phyloP scores from a whole-genome alignment of 2,888 invertebrate species.

The Calameuta pallipes region DNA sequence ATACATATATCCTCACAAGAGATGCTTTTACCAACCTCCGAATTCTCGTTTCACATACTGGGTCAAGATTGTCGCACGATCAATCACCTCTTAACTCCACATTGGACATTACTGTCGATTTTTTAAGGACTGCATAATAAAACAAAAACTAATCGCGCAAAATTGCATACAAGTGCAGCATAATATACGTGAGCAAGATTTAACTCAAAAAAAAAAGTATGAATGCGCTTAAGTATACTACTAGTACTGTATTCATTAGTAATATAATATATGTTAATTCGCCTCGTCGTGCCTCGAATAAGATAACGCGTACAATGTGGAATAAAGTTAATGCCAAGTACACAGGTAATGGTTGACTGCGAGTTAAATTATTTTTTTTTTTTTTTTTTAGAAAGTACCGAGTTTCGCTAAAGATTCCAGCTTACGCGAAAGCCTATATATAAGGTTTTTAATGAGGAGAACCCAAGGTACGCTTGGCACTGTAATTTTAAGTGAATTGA shows the following conservation, averaged over 20 bases:
- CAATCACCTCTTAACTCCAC: not conserved
- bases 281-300: not conserved
- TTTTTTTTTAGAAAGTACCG: conserved; percentile 5
- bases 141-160: not conserved
- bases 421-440: not conserved
- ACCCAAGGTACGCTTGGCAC: not conserved
- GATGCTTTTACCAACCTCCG: conserved; percentile 18
- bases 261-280: not conserved
- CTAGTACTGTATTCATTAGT: not conserved
- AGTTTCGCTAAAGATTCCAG: not conserved
- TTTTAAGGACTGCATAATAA: not conserved
- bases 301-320: not conserved
- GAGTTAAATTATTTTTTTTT: conserved; percentile 1
- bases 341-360: not conserved
- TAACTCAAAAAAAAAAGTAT: not conserved
- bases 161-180: not conserved
- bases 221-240: not conserved
- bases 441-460: not conserved
- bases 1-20: not conserved
- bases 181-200: not conserved
- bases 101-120: not conserved
- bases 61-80: conserved; percentile 41
- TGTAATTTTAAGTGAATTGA: conserved; percentile 1
- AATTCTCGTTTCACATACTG: conserved; percentile 54
- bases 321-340: not conserved